Base-by-base conservation (phyloP, 2,797 vertebrate genomes). In the Geotria australis region DNA sequence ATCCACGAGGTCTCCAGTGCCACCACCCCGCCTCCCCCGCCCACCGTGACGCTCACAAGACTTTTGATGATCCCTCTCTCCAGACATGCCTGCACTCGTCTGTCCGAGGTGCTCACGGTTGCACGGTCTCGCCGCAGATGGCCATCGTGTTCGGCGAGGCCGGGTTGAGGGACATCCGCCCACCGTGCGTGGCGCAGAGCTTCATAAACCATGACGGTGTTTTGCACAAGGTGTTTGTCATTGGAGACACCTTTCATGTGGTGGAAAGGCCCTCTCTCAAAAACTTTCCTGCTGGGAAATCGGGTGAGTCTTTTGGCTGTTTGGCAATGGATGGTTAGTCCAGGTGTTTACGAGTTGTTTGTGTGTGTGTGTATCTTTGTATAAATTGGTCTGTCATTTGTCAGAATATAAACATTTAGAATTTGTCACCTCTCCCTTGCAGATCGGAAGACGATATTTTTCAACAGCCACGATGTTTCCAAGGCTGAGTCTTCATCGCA, bases 391-490 rank as follows among this genome's bases (percentile, higher is more conserved):
- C 2, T 14, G 2, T 14, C 14, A 46, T 12, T 14, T 14, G 46
- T 14, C 8, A 46, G 13, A 13, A 9, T 10, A 57, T 57, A 57
- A 8, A 15, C 46, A 12, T 57, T 4, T 57, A 2, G 51, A 55
- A n/a, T 55, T 8, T 55, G 24, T 8, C 9, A 55, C n/a, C 7
- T 55, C 38, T 9, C 14, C 6, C 15, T 46, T 64, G 3, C 67
- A 77, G 76, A 76, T 58, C 71, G 70, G 63, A 62, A 69, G 60
- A 75, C 73, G 2, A 76, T 78, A 59, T 78, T 76, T 64, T 77
- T 77, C 61, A 75, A 77, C 68, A 78, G 76, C 48, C 75, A 75
- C 2, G 67, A 76, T 45, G 74, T 77, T 58, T 78, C 76, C 56
- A 77, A 78, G 59, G 73, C 73, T 1, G 74, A 76, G 66, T 78